phyloP scores from a whole-genome alignment of 2,797 vertebrate species.

The Mormyrops boulengeri region DNA sequence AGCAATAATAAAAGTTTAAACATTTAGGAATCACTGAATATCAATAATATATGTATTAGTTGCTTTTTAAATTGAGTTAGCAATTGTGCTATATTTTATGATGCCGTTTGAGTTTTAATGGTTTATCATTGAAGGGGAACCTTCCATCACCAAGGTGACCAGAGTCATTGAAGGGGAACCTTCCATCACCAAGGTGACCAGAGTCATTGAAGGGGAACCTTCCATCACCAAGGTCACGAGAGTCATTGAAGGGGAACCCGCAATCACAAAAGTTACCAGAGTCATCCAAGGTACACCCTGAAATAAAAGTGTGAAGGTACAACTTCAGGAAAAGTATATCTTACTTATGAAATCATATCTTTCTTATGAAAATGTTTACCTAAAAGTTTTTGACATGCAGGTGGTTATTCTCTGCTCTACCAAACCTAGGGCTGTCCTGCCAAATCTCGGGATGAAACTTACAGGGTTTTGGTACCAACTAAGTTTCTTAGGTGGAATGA shows the following conservation, averaged over 20 bases:
- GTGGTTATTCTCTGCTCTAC: not conserved
- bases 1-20: not conserved
- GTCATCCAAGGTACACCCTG: conserved; percentile 56
- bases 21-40: not conserved
- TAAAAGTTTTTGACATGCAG: not conserved
- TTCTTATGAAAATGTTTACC: not conserved
- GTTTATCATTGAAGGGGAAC: conserved; percentile 18
- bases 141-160: conserved; percentile 55
- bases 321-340: not conserved
- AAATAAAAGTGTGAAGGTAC: conserved; percentile 26
- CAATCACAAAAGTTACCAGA: conserved; percentile 62
- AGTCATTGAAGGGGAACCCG: conserved; percentile 46
- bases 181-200: conserved; percentile 26
- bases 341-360: not conserved
- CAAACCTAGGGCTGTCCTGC: not conserved
- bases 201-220: conserved; percentile 45
- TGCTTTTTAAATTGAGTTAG: not conserved
- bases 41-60: not conserved
- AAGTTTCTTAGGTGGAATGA: not conserved
- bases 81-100: not conserved
- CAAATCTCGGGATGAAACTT: not conserved
- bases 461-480: not conserved
- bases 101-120: conserved; percentile 15
- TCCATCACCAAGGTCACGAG: conserved; percentile 54
- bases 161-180: conserved; percentile 63